These are phyloP conservation scores for Hemicordylus capensis DNA, from an alignment of 2,113 vertebrate species.

Conservation along the genomic window DNA sequence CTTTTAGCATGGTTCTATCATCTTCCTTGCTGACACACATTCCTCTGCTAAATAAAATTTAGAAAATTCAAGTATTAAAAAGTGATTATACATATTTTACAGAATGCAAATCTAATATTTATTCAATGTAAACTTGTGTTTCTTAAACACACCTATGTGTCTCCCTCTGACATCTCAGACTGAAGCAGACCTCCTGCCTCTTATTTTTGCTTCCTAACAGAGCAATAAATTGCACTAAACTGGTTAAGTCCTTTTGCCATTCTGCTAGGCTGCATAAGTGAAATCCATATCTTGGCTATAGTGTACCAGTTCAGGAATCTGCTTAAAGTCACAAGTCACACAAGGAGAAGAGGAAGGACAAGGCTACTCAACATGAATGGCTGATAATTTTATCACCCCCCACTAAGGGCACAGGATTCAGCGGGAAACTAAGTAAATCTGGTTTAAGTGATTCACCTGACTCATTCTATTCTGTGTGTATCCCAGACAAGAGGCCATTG, in stretches of 20 bases:
- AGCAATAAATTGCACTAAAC: neutral
- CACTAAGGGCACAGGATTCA: neutral
- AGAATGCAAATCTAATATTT: neutral
- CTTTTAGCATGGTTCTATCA: slow-evolving; percentile 31
- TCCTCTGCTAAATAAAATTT: slow-evolving; percentile 40
- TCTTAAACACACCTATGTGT: neutral
- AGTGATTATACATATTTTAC: neutral
- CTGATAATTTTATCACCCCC: too few relatives aligned
- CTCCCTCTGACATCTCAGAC: neutral
- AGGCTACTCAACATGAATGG: neutral
- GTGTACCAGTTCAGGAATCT: neutral
- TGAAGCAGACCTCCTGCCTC: neutral
- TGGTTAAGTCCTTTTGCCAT: neutral
- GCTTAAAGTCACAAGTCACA: neutral
- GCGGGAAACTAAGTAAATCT: neutral
- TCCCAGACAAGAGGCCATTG: neutral
- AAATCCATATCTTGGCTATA: too few relatives aligned
- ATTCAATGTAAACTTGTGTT: neutral
- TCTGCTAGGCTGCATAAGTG: neutral
- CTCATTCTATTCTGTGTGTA: neutral
- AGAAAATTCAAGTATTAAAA: slow-evolving; percentile 19
- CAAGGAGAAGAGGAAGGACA: neutral
- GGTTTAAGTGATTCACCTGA: neutral
- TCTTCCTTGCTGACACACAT: slow-evolving; percentile 23
- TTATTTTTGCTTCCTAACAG: neutral